phyloP scores from a whole-genome alignment of 2,888 invertebrate species.

The Pheosia gnoma region DNA sequence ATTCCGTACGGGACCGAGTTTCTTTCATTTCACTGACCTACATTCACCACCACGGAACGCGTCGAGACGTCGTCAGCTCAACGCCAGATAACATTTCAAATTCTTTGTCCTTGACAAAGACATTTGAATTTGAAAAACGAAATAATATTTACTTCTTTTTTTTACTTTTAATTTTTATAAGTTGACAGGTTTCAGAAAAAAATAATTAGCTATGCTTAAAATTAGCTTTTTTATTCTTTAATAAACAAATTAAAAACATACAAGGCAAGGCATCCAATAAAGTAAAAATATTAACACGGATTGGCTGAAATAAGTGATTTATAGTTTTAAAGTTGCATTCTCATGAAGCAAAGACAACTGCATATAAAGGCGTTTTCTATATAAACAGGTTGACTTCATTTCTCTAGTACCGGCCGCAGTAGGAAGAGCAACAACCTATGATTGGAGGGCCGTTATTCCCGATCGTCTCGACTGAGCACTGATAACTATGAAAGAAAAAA shows the following conservation, averaged over 20 bases:
- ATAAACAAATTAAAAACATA: background rate
- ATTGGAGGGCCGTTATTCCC: slow-evolving; percentile 82
- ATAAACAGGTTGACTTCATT: slow-evolving; percentile 61
- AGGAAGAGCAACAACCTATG: slow-evolving; percentile 84
- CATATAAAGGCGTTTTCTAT: slow-evolving; percentile 45
- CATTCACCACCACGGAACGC: slow-evolving; percentile 60
- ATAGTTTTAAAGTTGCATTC: slow-evolving; percentile 35
- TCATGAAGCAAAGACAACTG: slow-evolving; percentile 27
- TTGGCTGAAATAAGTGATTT: slow-evolving; percentile 30
- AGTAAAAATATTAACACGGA: slow-evolving; percentile 5
- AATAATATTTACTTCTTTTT: background rate
- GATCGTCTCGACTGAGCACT: slow-evolving; percentile 68
- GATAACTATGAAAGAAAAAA: slow-evolving; percentile 57
- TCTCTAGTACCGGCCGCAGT: slow-evolving; percentile 60
- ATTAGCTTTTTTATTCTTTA: no score
- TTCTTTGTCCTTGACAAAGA: slow-evolving; percentile 43
- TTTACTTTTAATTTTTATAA: background rate
- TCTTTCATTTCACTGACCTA: slow-evolving; percentile 82
- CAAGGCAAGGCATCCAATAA: background rate
- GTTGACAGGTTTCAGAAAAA: background rate
- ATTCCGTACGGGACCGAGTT: slow-evolving; percentile 79
- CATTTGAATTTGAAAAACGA: slow-evolving; percentile 4
- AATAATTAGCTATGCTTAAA: background rate
- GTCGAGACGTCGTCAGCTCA: slow-evolving; percentile 40
- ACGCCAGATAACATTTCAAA: slow-evolving; percentile 34